A percentile compares a stretch with the other conserved stretches of the same genome.
phyloP scores from a whole-genome alignment of 2,888 invertebrate species.

The Cosmorhoe ocellata region DNA sequence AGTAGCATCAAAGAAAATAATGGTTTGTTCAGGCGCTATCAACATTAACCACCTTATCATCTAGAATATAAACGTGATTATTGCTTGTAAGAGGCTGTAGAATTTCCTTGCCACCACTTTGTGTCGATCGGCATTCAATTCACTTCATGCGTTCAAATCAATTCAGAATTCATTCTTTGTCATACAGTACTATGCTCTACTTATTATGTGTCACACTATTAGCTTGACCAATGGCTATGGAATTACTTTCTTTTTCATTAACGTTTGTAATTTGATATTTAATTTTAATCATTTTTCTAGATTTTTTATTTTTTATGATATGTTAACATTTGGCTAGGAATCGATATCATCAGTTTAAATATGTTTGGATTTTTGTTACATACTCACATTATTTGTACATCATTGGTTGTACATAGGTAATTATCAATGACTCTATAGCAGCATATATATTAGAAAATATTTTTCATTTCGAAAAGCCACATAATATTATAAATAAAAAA shows the following conservation, averaged over 20 bases:
- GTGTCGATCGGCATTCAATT: conserved; percentile 55
- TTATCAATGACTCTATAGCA: no score
- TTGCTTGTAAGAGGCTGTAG: conserved; percentile 7
- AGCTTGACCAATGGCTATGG: conserved; percentile 17
- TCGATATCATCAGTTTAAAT: no score
- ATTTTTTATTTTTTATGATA: no score
- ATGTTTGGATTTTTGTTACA: no score
- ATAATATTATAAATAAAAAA: no score
- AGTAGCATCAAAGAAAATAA: conserved; percentile 24
- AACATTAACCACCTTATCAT: conserved; percentile 9
- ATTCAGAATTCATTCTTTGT: conserved; percentile 36
- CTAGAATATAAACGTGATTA: conserved; percentile 10
- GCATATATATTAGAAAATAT: no score
- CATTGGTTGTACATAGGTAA: no score
- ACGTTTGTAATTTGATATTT: not conserved
- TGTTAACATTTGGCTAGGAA: no score
- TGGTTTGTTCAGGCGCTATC: conserved; percentile 12
- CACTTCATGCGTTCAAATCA: conserved; percentile 58
- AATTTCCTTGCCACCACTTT: conserved; percentile 49
- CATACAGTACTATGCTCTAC: conserved; percentile 30
- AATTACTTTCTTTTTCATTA: conserved; percentile 23
- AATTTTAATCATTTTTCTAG: not conserved
- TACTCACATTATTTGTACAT: no score
- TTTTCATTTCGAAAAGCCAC: no score
- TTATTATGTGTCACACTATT: conserved; percentile 25